Conservation (phyloP, 1,140 invertebrate species). For the Sycophaga agraensis region DNA sequence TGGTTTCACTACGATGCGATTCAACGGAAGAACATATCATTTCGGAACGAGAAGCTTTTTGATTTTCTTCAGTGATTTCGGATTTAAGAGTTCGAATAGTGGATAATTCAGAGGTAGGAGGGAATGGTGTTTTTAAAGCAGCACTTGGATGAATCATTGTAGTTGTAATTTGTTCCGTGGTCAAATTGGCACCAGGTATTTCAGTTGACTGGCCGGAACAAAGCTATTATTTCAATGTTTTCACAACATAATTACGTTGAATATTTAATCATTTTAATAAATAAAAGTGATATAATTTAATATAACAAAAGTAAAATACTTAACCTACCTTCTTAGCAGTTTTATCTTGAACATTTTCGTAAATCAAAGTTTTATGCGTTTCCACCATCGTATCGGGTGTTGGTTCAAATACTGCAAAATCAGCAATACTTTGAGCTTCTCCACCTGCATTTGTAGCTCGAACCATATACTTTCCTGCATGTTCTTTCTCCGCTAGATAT, state of each 20-base stretch:
- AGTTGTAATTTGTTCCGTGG: slow-evolving; percentile 47
- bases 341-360: slow-evolving; percentile 59
- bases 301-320: background rate
- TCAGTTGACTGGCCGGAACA: slow-evolving; percentile 34
- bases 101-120: slow-evolving; percentile 39
- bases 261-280: background rate
- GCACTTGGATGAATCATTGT: slow-evolving; percentile 49
- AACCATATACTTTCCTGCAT: slow-evolving; percentile 75
- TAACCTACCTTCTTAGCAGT: slow-evolving; percentile 46
- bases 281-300: background rate
- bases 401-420: slow-evolving; percentile 73
- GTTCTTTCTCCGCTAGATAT: slow-evolving; percentile 59
- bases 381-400: slow-evolving; percentile 69
- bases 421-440: slow-evolving; percentile 75
- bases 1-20: slow-evolving; percentile 51
- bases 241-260: background rate
- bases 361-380: slow-evolving; percentile 67
- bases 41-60: slow-evolving; percentile 48
- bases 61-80: slow-evolving; percentile 33
- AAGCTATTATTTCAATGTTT: slow-evolving; percentile 28
- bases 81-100: slow-evolving; percentile 44
- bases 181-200: slow-evolving; percentile 45
- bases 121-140: slow-evolving; percentile 44
- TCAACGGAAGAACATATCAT: slow-evolving; percentile 52
- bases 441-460: slow-evolving; percentile 72